Conservation (phyloP, 1,140 invertebrate genomes). For the Platorchestia sp. region DNA sequence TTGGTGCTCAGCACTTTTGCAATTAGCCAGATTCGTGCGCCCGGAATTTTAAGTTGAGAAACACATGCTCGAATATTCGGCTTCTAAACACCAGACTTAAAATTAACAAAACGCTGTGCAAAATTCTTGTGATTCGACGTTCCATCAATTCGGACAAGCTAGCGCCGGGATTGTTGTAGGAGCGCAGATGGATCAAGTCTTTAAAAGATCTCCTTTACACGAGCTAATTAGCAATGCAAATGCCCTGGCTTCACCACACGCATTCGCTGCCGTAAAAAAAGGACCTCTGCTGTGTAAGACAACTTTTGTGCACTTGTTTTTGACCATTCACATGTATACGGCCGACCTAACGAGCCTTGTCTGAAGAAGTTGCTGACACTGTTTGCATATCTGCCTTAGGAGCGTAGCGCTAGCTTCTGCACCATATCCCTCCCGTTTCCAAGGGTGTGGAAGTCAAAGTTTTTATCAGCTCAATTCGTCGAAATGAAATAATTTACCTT, state of each 20-base stretch:
- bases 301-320: conserved; percentile 39
- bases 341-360: conserved; percentile 18
- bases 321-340: conserved; percentile 37
- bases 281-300: not conserved
- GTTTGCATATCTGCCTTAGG: not conserved
- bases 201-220: not conserved
- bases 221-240: conserved; percentile 51
- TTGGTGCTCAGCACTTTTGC: not conserved
- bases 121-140: not conserved
- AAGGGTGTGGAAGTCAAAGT: not conserved
- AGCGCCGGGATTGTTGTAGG: conserved; percentile 3
- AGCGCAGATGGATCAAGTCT: not conserved
- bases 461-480: not conserved
- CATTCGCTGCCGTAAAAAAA: not conserved
- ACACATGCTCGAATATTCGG: not conserved
- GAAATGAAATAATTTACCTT: not conserved
- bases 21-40: not conserved
- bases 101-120: not conserved
- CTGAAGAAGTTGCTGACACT: conserved; percentile 6
- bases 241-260: not conserved
- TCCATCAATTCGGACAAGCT: conserved; percentile 18
- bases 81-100: not conserved
- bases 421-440: not conserved
- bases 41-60: not conserved
- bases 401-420: not conserved